These are phyloP conservation scores for Zapornia atra DNA, from an alignment of 2,113 vertebrate genomes.

Conservation along the genomic window DNA sequence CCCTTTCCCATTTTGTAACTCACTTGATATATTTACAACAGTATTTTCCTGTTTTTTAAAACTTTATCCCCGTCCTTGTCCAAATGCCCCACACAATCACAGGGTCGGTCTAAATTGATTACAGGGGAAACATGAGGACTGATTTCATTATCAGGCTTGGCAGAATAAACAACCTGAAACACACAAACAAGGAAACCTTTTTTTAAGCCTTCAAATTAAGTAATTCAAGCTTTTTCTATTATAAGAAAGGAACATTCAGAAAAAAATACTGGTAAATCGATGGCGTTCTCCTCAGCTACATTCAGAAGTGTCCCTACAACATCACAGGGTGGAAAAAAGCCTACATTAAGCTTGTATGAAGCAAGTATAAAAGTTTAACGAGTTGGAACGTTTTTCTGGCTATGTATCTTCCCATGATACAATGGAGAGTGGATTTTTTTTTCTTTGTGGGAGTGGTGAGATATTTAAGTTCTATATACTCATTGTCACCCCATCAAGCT, in stretches of 20 bases:
- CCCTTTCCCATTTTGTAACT: conserved; percentile 1
- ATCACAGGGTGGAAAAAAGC: conserved; percentile 31
- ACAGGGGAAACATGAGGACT: background rate
- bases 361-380: conserved; percentile 55
- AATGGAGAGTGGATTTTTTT: conserved; percentile 19
- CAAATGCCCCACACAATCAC: background rate
- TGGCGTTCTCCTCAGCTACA: background rate
- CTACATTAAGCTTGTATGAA: conserved; percentile 61
- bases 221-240: background rate
- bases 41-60: conserved; percentile 57
- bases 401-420: conserved; percentile 60
- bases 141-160: background rate
- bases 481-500: conserved; percentile 57
- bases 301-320: background rate
- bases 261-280: background rate
- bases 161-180: conserved; percentile 35
- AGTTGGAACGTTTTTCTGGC: conserved; percentile 64
- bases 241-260: background rate
- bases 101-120: conserved; percentile 57
- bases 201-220: conserved; percentile 25
- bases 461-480: conserved; percentile 64
- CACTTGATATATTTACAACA: conserved; percentile 3
- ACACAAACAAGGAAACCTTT: conserved; percentile 39
- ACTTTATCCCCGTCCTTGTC: background rate
- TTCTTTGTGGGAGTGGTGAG: conserved; percentile 38